Evolutionary conservation across 1,140 invertebrate genomes (phyloP), one percentile per base, ranked within the genome.

Genomic region (Tribolium castaneum): DNA sequence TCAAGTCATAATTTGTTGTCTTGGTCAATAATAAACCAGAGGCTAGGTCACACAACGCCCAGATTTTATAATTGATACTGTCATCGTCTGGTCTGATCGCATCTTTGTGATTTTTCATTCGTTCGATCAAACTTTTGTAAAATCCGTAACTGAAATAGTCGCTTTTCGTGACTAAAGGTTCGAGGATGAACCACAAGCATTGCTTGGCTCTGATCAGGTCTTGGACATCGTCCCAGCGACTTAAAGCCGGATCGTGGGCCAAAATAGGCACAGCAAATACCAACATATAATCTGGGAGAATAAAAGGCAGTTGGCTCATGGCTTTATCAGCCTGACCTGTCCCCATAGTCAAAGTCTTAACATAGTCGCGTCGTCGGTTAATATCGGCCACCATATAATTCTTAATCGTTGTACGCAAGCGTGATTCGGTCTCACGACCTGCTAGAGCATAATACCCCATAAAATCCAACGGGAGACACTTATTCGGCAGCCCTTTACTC

Each of bases 121-220:
- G 91, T 83, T 99, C 96, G 56, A 99, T 92, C 12, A 99, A 91
- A 82, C 93, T 94, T 90, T 97, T 97, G 85, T 98, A 98, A 88
- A 99, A 99, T n/a, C 95, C 93, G 87, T 96, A 97, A 84, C 95
- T 98, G 87, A 98, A 98, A 83, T 94, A 94, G 83, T 99, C 97
- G 83, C 96, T 97, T 86, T 96, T 96, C 0, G 92, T 93, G 77
- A 98, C 96, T 1, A 99, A 89, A 4, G 97, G 96, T 86, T 99
- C 98, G 80, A 99, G 87, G 54, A 99, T 92, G 84, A 98, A 98
- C 93, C 95, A 97, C 6, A 99, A 88, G 87, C 97, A 98, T 82
- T 94, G 91, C 82, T 94, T 93, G 79, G 96, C 91, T 30, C 91
- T 88, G 86, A 92, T 93, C 12, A 97, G 89, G 81, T 96, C 93